Base-by-base conservation (phyloP, 2,797 vertebrate genomes). In the Gouania willdenowi region DNA sequence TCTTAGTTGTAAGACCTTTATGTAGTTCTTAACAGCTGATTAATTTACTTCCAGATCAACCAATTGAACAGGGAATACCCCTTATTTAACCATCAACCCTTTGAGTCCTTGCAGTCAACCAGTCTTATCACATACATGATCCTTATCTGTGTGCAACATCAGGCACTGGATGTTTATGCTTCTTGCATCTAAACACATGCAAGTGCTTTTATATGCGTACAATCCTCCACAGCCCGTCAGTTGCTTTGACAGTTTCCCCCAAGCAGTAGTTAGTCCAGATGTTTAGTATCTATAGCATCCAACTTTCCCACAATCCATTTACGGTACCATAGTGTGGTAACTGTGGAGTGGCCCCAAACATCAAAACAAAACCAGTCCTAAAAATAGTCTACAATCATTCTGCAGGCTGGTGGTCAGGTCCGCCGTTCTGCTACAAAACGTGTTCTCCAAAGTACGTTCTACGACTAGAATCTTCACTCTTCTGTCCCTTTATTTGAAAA, bases 231-330 rank as follows among this genome's bases (percentile, higher is more conserved):
- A 61, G 50, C 45, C 77, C 66, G 66, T 60, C 72, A 58, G 46
- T 23, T 40, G 30, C 71, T 76, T 45, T 57, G 69, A 81, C 81
- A 73, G 72, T 50, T 18, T 46, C 74, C 64, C 36, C 42, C 49
- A 43, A 67, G 74, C 70, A 62, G 66, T 40, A 62, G 62, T 65
- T 53, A 41, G 58, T 66, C 77, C 86, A 89, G 83, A 90, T 90
- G 87, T 88, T 88, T 28, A 10, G 53, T 62, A 53, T 58, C 71
- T 55, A 54, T 47, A 52, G 51, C 58, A 78, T 83, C 75, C 87
- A 75, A 68, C 44, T 71, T 87, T 87, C 81, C 84, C 85, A 83
- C 77, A 68, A 51, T 66, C 66, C 81, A 68, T 85, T 74, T 86
- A n/a, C n/a, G n/a, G n/a, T n/a, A n/a, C n/a, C n/a, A n/a, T n/a